Base-by-base conservation (phyloP, 2,797 vertebrate genomes). In the Crenichthys baileyi region DNA sequence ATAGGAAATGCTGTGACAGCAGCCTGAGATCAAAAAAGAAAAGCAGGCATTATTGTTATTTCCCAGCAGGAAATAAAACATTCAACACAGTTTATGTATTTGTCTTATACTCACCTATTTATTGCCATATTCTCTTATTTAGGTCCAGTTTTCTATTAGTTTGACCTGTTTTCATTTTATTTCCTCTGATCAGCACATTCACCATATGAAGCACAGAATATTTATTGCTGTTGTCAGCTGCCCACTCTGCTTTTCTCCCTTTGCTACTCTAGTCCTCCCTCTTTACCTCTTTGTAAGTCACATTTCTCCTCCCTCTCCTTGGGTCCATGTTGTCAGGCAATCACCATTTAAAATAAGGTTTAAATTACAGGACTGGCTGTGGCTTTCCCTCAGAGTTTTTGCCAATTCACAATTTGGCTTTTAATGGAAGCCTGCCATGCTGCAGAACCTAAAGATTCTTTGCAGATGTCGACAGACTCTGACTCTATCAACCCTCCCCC, bases 391-490 rank as follows among this genome's bases (percentile, higher is more conserved):
- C 96, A 97, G 97, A 97, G 95, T 97, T 96, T 97, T 96, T 97
- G 97, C 97, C 97, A 98, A 97, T 97, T 97, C 95, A 96, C 97
- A 98, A 98, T 99, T 98, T 98, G 93, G 96, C 96, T 92, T 92
- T 97, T 98, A 98, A 98, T 99, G 97, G 98, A 98, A 97, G 97
- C 96, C 97, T 97, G 97, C 97, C 97, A 97, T 97, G 97, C 96
- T 96, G 95, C 96, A 96, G 95, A 97, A 97, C 93, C 3, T 97
- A 96, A 96, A 98, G 97, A 98, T 97, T 97, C 97, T 97, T 98
- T 97, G 96, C 97, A 99, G 95, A 99, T 98, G 97, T 98, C 94
- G 96, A 96, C 96, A 95, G 96, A 93, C 96, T 96, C 95, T 91
- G 95, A 95, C 95, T 96, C 95, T 95, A 88, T 94, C 93, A 97